Evolutionary conservation across 2,113 vertebrate genomes (phyloP), one percentile per base, ranked within the genome.

Genomic region (Bufo bufo): DNA sequence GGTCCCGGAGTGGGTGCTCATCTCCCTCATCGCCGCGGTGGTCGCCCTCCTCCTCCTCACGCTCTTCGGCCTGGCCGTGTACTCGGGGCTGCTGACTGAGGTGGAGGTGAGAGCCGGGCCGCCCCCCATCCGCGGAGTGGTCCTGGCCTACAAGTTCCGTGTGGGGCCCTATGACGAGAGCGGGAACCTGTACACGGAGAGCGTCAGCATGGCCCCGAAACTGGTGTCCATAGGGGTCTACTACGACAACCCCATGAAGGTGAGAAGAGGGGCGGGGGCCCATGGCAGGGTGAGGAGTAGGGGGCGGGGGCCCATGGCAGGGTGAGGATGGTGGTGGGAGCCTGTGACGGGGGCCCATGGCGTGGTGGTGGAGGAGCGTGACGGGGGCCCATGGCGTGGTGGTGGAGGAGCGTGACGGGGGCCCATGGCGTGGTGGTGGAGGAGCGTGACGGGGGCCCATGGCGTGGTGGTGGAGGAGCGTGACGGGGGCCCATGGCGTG

Each of bases 191-290:
- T 97, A 97, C 87, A 95, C 94, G 0, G 97, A 99, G 10, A 95
- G 96, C 90, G 94, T 92, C 92, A 96, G 93, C 56, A 91, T 98
- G 90, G 97, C 95, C 52, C 97, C 97, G 0, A 94, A 94, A 85
- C 95, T 98, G 23, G 91, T 92, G 54, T 94, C 94, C 82, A 93
- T 99, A 0, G 96, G 95, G 0, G 89, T 99, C 89, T 98, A 96
- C 95, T 99, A 98, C 0, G 97, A 97, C 93, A 96, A 96, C 89
- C 97, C 97, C 16, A 94, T 95, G 87, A 94, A 95, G 96, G 97
- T 99, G 94, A 97, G 93, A 56, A 23, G 14, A 8, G 80, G 43
- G n/a, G 12, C 3, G 10, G 23, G 23, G 23, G 13, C 13, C 14
- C 16, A 78, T n/a, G 13, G 23, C 2, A 4, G 50, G 50, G 50